These are phyloP conservation scores for Dermolepida albohirtum DNA, from an alignment of 2,888 invertebrate genomes.

Conservation along the genomic window DNA sequence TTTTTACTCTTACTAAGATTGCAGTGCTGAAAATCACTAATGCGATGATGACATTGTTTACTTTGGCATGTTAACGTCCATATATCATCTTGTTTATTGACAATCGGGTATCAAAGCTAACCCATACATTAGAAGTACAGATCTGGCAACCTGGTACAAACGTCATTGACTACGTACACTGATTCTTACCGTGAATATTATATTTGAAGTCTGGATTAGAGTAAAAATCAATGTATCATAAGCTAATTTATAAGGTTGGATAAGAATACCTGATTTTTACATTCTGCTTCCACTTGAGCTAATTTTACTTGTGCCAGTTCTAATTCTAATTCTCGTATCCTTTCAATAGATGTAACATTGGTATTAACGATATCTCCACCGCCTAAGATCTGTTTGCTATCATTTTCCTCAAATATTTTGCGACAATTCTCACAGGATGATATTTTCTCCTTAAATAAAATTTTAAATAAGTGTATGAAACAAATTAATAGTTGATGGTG, in stretches of 20 bases:
- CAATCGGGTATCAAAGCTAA: no score
- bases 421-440: conserved; percentile 69
- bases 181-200: no score
- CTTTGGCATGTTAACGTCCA: no score
- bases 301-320: conserved; percentile 97
- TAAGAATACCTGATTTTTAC: conserved; percentile 83
- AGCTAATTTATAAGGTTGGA: not conserved
- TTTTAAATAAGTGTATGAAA: not conserved
- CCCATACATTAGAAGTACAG: no score
- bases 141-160: no score
- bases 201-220: no score
- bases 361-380: conserved; percentile 58
- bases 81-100: no score
- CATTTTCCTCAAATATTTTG: conserved; percentile 54
- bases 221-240: not conserved
- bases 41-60: no score
- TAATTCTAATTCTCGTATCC: conserved; percentile 90
- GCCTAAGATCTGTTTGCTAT: conserved; percentile 37
- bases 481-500: no score
- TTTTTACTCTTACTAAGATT: no score
- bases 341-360: conserved; percentile 68
- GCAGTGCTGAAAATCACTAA: no score
- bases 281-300: conserved; percentile 96
- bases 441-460: conserved; percentile 66
- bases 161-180: no score